Evolutionary conservation across 2,888 invertebrate genomes (phyloP).

Genomic region (Dysmachus trigonus): DNA sequence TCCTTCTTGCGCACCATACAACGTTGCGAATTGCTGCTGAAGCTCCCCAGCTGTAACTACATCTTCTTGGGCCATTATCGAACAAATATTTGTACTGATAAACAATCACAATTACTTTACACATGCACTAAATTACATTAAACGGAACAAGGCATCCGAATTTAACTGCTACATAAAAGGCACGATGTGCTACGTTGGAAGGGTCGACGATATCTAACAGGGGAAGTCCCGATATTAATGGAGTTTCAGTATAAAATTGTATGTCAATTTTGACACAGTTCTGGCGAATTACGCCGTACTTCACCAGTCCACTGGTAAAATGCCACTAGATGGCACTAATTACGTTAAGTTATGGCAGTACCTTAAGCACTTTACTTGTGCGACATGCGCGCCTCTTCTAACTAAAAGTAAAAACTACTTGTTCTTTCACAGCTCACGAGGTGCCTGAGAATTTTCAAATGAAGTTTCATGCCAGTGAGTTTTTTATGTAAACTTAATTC

Average conservation of each 20-base stretch:
- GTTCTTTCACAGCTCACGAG: too few species aligned
- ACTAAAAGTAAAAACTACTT: too few species aligned
- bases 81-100: not conserved
- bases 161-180: not conserved
- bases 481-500: too few species aligned
- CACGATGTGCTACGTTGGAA: not conserved
- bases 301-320: not conserved
- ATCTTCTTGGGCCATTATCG: not conserved
- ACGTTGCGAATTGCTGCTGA: not conserved
- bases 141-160: not conserved
- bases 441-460: too few species aligned
- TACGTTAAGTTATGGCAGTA: not conserved
- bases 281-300: not conserved
- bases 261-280: not conserved
- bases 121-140: not conserved
- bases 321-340: not conserved
- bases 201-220: not conserved
- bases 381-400: too few species aligned
- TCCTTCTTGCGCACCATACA: not conserved
- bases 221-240: not conserved
- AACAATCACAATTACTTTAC: not conserved
- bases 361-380: too few species aligned
- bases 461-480: too few species aligned
- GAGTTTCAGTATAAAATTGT: not conserved
- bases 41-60: not conserved